Evolutionary conservation across 2,113 vertebrate species (phyloP).

Genomic region (Dunckerocampus dactyliophorus): DNA sequence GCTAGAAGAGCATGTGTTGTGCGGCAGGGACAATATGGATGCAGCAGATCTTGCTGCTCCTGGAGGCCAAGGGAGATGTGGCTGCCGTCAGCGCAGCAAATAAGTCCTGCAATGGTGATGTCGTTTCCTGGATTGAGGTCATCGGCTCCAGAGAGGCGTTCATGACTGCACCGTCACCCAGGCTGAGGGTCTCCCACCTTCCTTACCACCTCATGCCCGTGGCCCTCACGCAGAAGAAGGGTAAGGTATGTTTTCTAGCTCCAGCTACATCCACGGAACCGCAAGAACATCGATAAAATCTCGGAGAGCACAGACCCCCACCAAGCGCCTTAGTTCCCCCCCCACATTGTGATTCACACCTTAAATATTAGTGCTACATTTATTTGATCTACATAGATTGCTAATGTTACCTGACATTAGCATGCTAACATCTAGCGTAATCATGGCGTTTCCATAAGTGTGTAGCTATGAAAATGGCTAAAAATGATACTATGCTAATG

Average conservation of each 20-base stretch:
- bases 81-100: not conserved
- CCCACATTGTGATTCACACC: no score
- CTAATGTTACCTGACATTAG: no score
- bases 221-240: conserved; percentile 47
- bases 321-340: no score
- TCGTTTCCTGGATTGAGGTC: conserved; percentile 62
- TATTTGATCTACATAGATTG: no score
- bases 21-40: conserved; percentile 65
- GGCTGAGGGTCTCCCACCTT: conserved; percentile 52
- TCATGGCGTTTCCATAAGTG: no score
- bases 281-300: no score
- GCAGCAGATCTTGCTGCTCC: conserved; percentile 64
- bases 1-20: conserved; percentile 6
- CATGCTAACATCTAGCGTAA: no score
- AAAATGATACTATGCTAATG: no score
- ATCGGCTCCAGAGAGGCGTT: conserved; percentile 28
- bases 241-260: conserved; percentile 50
- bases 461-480: no score
- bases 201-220: conserved; percentile 47
- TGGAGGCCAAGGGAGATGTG: conserved; percentile 49
- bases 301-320: no score
- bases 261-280: no score
- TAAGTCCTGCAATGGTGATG: conserved; percentile 1
- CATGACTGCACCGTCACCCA: conserved; percentile 24
- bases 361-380: no score